Percentiles rank a stretch among this genome's conserved stretches.
Conservation (phyloP, 2,888 invertebrate species). For the Drosophila vallismaia region DNA sequence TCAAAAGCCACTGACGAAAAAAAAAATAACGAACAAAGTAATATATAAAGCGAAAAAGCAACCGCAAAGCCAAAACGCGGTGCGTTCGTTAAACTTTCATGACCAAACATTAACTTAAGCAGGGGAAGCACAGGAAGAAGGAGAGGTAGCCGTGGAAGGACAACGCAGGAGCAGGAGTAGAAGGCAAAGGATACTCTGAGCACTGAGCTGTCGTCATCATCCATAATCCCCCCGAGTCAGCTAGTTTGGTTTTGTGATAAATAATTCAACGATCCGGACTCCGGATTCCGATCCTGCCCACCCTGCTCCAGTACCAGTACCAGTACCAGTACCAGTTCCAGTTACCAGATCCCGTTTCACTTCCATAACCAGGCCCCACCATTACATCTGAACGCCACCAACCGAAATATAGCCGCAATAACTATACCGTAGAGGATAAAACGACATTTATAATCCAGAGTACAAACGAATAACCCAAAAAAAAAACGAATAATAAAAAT, state of each 20-base stretch:
- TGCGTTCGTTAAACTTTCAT: conserved; percentile 74
- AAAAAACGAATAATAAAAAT: conserved; percentile 2
- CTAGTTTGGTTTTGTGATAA: conserved; percentile 46
- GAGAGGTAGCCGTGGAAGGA: conserved; percentile 17
- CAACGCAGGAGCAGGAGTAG: conserved; percentile 8
- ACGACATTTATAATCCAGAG: conserved; percentile 75
- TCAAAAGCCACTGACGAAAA: conserved; percentile 25
- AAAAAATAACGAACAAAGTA: conserved; percentile 17
- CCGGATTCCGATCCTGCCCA: conserved; percentile 43
- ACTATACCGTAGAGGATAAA: conserved; percentile 45
- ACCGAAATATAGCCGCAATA: conserved; percentile 37
- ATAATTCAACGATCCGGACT: conserved; percentile 42
- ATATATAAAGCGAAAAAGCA: conserved; percentile 22
- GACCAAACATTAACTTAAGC: conserved; percentile 59
- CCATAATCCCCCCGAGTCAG: conserved; percentile 45
- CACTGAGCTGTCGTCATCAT: conserved; percentile 24
- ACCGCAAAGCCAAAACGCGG: conserved; percentile 54
- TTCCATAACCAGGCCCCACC: conserved; percentile 33
- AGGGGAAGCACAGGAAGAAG: background rate
- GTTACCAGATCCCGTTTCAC: conserved; percentile 15
- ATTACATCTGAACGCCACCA: conserved; percentile 58
- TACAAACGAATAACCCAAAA: conserved; percentile 62
- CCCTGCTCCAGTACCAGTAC: conserved; percentile 36
- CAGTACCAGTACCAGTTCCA: conserved; percentile 8
- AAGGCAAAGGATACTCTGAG: conserved; percentile 11